Base-by-base conservation (phyloP, 2,797 vertebrate genomes). In the Acipenser transmontanus region DNA sequence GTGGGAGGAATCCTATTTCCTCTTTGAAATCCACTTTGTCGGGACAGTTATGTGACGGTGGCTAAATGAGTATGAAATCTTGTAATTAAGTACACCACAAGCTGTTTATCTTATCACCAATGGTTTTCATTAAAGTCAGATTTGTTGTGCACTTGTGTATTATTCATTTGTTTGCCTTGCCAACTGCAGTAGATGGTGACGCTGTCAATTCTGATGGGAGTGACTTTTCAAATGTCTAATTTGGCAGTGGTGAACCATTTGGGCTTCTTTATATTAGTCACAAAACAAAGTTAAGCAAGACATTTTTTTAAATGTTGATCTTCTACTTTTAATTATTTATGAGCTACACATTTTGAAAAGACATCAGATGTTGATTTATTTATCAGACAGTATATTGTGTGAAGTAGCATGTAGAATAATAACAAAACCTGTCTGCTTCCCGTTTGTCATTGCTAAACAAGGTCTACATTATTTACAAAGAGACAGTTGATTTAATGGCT, bases 31-130 rank as follows among this genome's bases (percentile, higher is more conserved):
- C 78, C 76, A 87, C 82, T 89, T 87, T 91, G 84, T 88, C 84
- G 84, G 81, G 73, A 73, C 81, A 82, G 76, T 87, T 84, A 91
- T 82, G 81, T 80, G 79, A 75, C 78, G 81, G 81, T 79, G 76
- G 73, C 79, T 89, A 85, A 89, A 88, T 81, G 84, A 87, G 81
- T 88, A 88, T 88, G 89, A 90, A 92, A 88, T 90, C 85, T 86
- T 84, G 83, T 87, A 91, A 91, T 91, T 91, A 90, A 81, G 81
- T 81, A 85, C 84, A 87, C 90, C 86, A 89, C 81, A 91, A 89
- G 84, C 79, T 89, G 85, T 88, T 92, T 90, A 82, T 92, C 83
- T 87, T 80, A 82, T 83, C 75, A 83, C 78, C 71, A 77, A 70
- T 80, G 76, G 75, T 86, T 88, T 85, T 72, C 81, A 82, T 87